phyloP scores from a whole-genome alignment of 1,140 invertebrate species.

The Aphelenchoides avenae region DNA sequence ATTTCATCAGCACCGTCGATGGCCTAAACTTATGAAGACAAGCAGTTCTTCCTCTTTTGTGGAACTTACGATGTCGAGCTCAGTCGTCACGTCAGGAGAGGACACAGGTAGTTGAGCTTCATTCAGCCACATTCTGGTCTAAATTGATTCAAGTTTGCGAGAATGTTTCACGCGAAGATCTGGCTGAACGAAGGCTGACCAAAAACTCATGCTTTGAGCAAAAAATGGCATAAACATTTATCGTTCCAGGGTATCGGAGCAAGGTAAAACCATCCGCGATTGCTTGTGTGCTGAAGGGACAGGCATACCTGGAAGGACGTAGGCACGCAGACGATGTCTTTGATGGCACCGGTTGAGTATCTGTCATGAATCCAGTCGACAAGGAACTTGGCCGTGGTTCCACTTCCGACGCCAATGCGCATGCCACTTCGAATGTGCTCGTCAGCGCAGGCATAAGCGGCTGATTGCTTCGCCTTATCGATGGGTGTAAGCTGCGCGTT shows the following conservation, averaged over 20 bases:
- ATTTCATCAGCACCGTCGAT: slow-evolving; percentile 42
- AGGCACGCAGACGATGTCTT: slow-evolving; percentile 30
- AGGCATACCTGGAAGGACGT: slow-evolving; percentile 30
- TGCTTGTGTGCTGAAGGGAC: background rate
- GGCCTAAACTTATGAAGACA: too few relatives aligned
- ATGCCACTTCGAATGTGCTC: slow-evolving; percentile 17
- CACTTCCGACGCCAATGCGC: slow-evolving; percentile 31
- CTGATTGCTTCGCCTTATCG: slow-evolving; percentile 14
- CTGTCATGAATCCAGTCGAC: slow-evolving; percentile 21
- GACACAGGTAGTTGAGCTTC: slow-evolving; percentile 29
- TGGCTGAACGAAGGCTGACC: background rate
- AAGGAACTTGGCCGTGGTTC: slow-evolving; percentile 34
- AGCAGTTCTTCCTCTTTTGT: too few relatives aligned
- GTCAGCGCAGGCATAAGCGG: slow-evolving; percentile 16
- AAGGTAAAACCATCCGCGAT: background rate
- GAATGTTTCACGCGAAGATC: background rate
- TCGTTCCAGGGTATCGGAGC: background rate
- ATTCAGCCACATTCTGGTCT: slow-evolving; percentile 31
- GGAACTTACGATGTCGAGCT: too few relatives aligned
- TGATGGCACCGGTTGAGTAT: slow-evolving; percentile 2
- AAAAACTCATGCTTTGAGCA: background rate
- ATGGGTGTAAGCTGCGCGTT: slow-evolving; percentile 6
- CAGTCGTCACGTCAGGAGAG: slow-evolving; percentile 3
- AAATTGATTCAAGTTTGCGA: slow-evolving; percentile 1
- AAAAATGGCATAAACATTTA: background rate